Percentiles rank a stretch among this genome's conserved stretches.
These are phyloP conservation scores for Hirtodrosophila confusa DNA, from an alignment of 2,888 invertebrate species.

Conservation along the genomic window DNA sequence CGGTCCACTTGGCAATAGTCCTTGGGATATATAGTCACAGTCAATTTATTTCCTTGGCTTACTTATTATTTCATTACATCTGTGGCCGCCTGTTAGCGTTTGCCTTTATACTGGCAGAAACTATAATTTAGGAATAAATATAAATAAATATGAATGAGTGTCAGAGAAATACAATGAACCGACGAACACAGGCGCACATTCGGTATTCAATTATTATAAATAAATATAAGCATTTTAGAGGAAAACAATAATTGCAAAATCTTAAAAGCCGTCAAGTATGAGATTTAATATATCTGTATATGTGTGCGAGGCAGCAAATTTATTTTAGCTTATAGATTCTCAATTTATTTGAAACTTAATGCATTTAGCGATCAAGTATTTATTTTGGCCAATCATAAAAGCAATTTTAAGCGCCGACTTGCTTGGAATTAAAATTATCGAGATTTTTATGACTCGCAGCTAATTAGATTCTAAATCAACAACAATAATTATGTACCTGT, in stretches of 20 bases:
- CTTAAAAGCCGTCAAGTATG: conserved; percentile 11
- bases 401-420: conserved; percentile 20
- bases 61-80: conserved; percentile 7
- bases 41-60: conserved; percentile 25
- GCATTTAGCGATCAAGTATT: conserved; percentile 14
- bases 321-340: conserved; percentile 18
- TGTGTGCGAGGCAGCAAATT: conserved; percentile 12
- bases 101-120: conserved; percentile 7
- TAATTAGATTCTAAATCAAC: conserved; percentile 39
- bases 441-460: conserved; percentile 23
- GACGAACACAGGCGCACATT: conserved; percentile 11
- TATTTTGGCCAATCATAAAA: conserved; percentile 29
- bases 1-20: background rate
- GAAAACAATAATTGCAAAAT: conserved; percentile 16
- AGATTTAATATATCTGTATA: conserved; percentile 1
- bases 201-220: conserved; percentile 20
- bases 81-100: conserved; percentile 13
- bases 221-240: conserved; percentile 30
- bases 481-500: conserved; percentile 22
- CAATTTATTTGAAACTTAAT: conserved; percentile 26
- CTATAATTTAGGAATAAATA: conserved; percentile 31
- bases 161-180: conserved; percentile 10
- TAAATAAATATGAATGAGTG: conserved; percentile 22
- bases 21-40: background rate
- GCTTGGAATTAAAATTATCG: conserved; percentile 8